phyloP scores from a whole-genome alignment of 2,888 invertebrate species.

The Sympetrum striolatum region DNA sequence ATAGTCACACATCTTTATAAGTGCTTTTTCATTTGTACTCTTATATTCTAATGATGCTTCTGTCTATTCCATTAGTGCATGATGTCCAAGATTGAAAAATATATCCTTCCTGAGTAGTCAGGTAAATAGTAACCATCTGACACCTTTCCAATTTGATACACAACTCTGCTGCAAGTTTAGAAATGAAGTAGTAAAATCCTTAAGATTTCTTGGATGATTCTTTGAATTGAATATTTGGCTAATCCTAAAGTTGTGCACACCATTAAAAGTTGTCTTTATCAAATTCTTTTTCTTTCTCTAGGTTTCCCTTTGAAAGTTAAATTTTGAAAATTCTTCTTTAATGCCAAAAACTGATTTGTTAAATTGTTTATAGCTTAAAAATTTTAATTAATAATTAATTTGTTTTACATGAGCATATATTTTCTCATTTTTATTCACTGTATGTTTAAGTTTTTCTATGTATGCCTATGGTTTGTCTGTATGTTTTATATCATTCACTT shows the following conservation, averaged over 20 bases:
- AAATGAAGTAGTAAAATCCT: conserved; percentile 9
- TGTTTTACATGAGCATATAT: not conserved
- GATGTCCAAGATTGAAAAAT: conserved; percentile 12
- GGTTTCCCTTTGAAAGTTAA: not conserved
- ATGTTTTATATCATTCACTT: conserved; percentile 17
- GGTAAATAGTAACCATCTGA: conserved; percentile 34
- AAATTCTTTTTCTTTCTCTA: conserved; percentile 36
- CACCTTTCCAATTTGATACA: conserved; percentile 23
- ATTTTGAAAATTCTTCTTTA: not conserved
- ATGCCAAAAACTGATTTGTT: not conserved
- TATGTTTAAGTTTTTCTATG: conserved; percentile 22
- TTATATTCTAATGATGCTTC: conserved; percentile 38
- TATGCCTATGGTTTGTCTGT: conserved; percentile 3
- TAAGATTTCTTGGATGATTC: conserved; percentile 24
- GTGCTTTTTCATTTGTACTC: conserved; percentile 32
- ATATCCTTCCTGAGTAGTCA: conserved; percentile 40
- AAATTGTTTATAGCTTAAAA: conserved; percentile 24
- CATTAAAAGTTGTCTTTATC: conserved; percentile 44
- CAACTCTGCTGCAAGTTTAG: conserved; percentile 30
- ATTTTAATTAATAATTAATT: conserved; percentile 16
- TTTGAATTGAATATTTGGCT: conserved; percentile 23
- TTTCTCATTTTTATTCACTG: conserved; percentile 5
- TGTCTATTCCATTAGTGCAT: conserved; percentile 39
- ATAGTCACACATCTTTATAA: conserved; percentile 30
- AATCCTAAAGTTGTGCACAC: conserved; percentile 43